phyloP scores from a whole-genome alignment of 2,888 invertebrate species.

The Drosophila fulvimacula region DNA sequence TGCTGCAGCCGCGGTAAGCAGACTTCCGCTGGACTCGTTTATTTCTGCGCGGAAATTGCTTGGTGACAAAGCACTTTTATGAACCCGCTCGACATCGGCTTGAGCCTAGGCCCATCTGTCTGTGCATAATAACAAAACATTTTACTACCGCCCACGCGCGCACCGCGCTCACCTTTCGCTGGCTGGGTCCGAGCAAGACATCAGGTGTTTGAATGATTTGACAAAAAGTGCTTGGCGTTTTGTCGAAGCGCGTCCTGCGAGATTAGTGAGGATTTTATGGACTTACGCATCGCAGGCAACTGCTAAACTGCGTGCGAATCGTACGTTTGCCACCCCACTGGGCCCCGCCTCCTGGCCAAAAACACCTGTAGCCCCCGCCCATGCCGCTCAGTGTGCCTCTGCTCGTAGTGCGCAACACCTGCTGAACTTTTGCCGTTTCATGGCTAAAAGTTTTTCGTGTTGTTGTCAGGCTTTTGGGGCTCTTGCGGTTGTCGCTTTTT shows the following conservation, averaged over 20 bases:
- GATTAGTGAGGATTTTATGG: conserved; percentile 80
- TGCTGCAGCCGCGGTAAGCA: conserved; percentile 18
- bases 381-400: background rate
- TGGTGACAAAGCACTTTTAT: conserved; percentile 73
- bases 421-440: conserved; percentile 75
- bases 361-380: background rate
- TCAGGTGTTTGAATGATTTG: conserved; percentile 82
- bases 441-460: conserved; percentile 61
- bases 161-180: conserved; percentile 8
- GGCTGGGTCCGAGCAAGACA: conserved; percentile 67
- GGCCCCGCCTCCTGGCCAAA: background rate
- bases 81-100: conserved; percentile 61
- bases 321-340: conserved; percentile 17
- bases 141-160: conserved; percentile 22
- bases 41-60: conserved; percentile 71
- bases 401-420: conserved; percentile 45
- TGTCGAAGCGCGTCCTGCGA: conserved; percentile 68
- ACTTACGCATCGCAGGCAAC: conserved; percentile 62
- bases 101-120: conserved; percentile 51
- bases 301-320: conserved; percentile 71
- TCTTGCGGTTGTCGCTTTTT: conserved; percentile 62
- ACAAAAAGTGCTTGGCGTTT: conserved; percentile 79
- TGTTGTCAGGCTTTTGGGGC: conserved; percentile 36
- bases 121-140: conserved; percentile 59
- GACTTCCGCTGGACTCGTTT: conserved; percentile 45